Percentiles rank a stretch among this genome's conserved stretches.
Conservation (phyloP, 2,888 invertebrate species). For the Lagria hirta region DNA sequence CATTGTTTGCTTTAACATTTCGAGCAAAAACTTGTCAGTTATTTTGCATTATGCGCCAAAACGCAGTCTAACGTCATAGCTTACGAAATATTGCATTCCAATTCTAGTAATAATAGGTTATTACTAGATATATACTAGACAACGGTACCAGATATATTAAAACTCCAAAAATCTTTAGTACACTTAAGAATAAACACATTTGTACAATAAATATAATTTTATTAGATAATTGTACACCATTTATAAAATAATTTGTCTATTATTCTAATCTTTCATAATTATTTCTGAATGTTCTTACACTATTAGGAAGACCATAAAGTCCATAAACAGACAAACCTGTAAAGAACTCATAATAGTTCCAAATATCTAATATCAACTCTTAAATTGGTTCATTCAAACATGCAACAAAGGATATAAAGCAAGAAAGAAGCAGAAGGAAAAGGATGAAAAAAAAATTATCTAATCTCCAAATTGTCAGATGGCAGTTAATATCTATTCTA, state of each 20-base stretch:
- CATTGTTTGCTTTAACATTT: no score
- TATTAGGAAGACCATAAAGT: conserved; percentile 66
- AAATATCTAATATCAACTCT: conserved; percentile 15
- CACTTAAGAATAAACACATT: not conserved
- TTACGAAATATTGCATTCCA: no score
- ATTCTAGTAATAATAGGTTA: no score
- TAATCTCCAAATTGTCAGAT: conserved; percentile 1
- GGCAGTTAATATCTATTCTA: conserved; percentile 13
- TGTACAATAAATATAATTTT: conserved; percentile 4
- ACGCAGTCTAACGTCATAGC: no score
- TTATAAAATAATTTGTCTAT: conserved; percentile 22
- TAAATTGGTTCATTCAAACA: conserved; percentile 1
- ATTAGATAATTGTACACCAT: conserved; percentile 3
- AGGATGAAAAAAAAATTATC: conserved; percentile 2
- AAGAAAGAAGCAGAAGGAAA: conserved; percentile 4
- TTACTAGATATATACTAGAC: no score
- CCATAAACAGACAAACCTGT: conserved; percentile 71
- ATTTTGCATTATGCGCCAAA: no score
- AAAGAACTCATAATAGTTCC: conserved; percentile 41
- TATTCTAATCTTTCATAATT: conserved; percentile 51
- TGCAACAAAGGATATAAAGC: conserved; percentile 11
- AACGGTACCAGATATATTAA: no score
- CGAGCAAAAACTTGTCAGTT: no score
- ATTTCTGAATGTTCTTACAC: conserved; percentile 47
- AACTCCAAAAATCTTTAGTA: no score